Conservation (phyloP, 2,113 vertebrate genomes). For the Ornithorhynchus anatinus region DNA sequence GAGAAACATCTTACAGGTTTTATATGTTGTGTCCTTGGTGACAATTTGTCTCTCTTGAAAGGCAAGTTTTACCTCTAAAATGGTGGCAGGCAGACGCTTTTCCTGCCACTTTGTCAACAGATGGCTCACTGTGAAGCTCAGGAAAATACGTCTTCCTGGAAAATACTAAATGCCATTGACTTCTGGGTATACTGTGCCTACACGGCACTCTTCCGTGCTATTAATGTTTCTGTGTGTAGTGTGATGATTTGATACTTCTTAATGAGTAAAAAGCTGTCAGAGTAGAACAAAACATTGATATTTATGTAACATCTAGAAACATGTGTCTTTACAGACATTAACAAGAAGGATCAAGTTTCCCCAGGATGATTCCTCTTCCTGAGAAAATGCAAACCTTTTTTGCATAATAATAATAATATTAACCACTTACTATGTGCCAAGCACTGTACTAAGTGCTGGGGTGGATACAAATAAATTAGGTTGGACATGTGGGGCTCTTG, state of each 20-base stretch:
- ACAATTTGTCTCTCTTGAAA: background rate
- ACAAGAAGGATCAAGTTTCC: constrained; percentile 1
- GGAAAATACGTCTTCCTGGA: background rate
- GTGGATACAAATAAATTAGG: too few species aligned
- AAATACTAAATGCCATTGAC: background rate
- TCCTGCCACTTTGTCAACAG: background rate
- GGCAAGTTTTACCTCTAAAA: background rate
- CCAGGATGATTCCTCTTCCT: background rate
- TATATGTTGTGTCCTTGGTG: background rate
- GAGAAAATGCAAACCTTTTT: background rate
- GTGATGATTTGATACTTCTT: background rate
- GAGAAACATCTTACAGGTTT: too few species aligned
- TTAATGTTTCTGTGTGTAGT: background rate
- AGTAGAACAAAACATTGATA: background rate
- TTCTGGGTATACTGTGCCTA: background rate
- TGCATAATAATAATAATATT: too few species aligned
- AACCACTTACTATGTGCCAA: too few species aligned
- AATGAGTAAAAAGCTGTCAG: background rate
- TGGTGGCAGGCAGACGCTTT: background rate
- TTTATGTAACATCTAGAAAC: background rate
- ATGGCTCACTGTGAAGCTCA: too few species aligned
- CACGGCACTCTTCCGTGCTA: background rate
- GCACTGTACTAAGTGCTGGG: too few species aligned
- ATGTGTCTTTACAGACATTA: constrained; percentile 27
- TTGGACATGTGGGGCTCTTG: too few species aligned